Evolutionary conservation across 1,140 invertebrate genomes (phyloP), one percentile per base, ranked within the genome.

Genomic region (Meloidogyne floridensis): DNA sequence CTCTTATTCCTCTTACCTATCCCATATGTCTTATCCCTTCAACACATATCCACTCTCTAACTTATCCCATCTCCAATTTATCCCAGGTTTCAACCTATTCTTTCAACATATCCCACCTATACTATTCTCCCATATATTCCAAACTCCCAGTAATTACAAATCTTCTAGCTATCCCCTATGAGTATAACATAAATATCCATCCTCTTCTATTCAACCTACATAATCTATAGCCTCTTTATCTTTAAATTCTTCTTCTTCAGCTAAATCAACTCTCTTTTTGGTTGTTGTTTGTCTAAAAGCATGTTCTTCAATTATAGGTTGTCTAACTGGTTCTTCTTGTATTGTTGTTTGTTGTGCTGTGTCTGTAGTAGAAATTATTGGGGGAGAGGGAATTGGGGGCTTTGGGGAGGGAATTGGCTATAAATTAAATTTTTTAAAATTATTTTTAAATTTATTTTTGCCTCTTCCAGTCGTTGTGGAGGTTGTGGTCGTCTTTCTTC

Each of bases 401-500:
- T 77, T n/a, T 77, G 75, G 75, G 20, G 75, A 32, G 8, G 73
- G 32, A 75, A 47, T 43, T n/a, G 59, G 42, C 54, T 72, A 2
- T 47, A 72, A 81, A 65, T n/a, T n/a, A n/a, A 4, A 5, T 65
- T n/a, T n/a, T 13, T 56, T 51, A n/a, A 78, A 72, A 5, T 43
- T 73, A 5, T 4, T 79, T n/a, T 42, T 20, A 77, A 15, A 72
- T 80, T 82, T 80, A 11, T 65, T 43, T 18, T 77, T 56, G 32
- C 20, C 20, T 56, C 53, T 65, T 77, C 51, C n/a, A 3, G 4
- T 2, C 15, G 13, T 53, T 10, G 20, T 42, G 6, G 15, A n/a
- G 4, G 4, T 53, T 3, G 20, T 42, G 20, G 15, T 65, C 13
- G 3, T 59, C 13, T 13, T 15, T 95, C 95, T 90, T 98, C 95